Evolutionary conservation across 1,140 invertebrate genomes (phyloP), one percentile per base, ranked within the genome.

Genomic region (Acyrthosiphon pisum): DNA sequence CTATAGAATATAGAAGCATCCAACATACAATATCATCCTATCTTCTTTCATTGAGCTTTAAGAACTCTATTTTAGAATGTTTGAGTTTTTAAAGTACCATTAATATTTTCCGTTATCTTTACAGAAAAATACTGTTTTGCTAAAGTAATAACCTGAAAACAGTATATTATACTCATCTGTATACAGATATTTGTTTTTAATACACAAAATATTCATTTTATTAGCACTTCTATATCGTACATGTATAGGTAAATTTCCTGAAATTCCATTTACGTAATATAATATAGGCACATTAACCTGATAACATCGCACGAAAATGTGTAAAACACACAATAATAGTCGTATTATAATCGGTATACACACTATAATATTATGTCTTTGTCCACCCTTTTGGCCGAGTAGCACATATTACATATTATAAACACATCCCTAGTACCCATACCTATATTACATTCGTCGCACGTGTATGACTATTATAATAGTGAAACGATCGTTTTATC

Each of bases 401-500:
- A 68, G 9, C n/a, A 76, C n/a, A n/a, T 86, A 84, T 50, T 50
- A 50, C 20, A 53, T 53, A 53, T 53, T 30, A 14, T 14, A 7
- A 48, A 86, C 26, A 86, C 26, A n/a, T 1, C 41, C 11, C 9
- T 46, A 41, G 23, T 84, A 68, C 20, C 18, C 6, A 23, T 53
- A 53, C 2, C 41, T 20, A n/a, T 76, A 9, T 84, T 84, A 44
- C 9, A 30, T 20, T 44, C 26, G 46, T 22, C 46, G 30, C 41
- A 44, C 83, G 83, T 86, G 41, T 44, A 86, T 86, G 14, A 11
- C 26, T 30, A 30, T n/a, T 83, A 83, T 83, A 22, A 7, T 30
- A 20, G 30, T n/a, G 26, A 87, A 87, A 87, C 84, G 44, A 46
- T 87, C 84, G 84, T 87, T 50, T 89, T 35, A 53, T 89, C 48